Evolutionary conservation across 37 sponge, comb jelly and placozoan genomes (phyloP).

Genomic region (Eunapius fragilis): DNA sequence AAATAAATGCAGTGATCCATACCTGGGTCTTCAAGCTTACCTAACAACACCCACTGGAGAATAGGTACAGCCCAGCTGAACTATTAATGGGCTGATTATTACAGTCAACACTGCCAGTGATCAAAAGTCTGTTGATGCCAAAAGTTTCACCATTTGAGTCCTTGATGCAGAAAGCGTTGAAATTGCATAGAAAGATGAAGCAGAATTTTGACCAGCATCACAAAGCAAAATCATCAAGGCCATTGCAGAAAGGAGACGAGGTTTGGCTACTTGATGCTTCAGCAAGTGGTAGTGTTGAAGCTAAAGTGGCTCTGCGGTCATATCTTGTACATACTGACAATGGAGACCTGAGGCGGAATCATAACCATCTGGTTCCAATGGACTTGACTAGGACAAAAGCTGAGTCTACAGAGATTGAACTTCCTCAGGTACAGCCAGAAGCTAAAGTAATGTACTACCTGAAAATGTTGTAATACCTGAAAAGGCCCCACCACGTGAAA

Average conservation of each 20-base stretch:
- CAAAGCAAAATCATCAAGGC: background rate
- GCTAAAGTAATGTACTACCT: no score
- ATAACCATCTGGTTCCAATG: no score
- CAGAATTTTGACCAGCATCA: no score
- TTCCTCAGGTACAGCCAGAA: no score
- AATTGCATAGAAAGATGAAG: no score
- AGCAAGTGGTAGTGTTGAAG: conserved; percentile 18
- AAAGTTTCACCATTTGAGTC: conserved; percentile 14
- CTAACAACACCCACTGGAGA: conserved; percentile 36
- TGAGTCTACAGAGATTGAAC: no score
- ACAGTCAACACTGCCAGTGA: conserved; percentile 16
- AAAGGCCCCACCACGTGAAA: no score
- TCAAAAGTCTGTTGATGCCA: background rate
- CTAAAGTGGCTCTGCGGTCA: conserved; percentile 9
- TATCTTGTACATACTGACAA: conserved; percentile 7
- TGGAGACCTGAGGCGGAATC: background rate
- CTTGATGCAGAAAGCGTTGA: background rate
- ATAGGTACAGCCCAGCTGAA: conserved; percentile 52
- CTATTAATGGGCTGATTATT: conserved; percentile 46
- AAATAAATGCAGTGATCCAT: conserved; percentile 18
- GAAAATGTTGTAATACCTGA: no score
- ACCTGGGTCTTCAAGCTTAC: conserved; percentile 21
- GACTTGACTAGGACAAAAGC: no score
- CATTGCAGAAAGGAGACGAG: conserved; percentile 19
- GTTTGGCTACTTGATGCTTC: conserved; percentile 21